Conservation (phyloP, 1,140 invertebrate species). For the Drosophila punjabiensis region DNA sequence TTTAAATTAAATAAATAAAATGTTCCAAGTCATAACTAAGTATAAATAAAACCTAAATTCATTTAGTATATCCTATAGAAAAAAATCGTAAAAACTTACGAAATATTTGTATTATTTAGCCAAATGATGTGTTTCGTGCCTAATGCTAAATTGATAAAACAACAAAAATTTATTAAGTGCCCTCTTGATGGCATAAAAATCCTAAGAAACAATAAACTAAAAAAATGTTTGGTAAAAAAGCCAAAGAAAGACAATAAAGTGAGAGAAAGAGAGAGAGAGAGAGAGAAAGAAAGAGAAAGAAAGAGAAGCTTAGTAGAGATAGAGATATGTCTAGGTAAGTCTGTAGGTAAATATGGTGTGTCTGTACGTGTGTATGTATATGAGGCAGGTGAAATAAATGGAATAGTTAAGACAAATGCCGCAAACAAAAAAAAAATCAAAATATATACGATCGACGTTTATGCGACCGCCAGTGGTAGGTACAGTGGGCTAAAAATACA, state of each 20-base stretch:
- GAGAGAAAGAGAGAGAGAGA: not conserved
- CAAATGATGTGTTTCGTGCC: not conserved
- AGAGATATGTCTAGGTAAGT: constrained; percentile 23
- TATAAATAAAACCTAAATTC: not conserved
- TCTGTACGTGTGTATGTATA: constrained; percentile 39
- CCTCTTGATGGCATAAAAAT: constrained; percentile 11
- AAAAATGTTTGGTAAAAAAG: constrained; percentile 20
- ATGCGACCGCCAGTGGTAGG: constrained; percentile 65
- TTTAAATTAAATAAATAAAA: too few relatives aligned
- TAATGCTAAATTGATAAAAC: not conserved
- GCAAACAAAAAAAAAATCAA: constrained; percentile 22
- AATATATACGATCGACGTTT: constrained; percentile 50
- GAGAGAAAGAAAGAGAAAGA: constrained; percentile 17
- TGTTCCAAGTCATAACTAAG: not conserved
- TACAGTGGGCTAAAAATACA: constrained; percentile 45
- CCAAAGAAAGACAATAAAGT: constrained; percentile 1
- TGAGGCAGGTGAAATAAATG: constrained; percentile 59
- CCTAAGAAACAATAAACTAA: constrained; percentile 22
- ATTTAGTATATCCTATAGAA: not conserved
- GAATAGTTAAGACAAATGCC: constrained; percentile 68
- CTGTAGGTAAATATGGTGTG: constrained; percentile 20
- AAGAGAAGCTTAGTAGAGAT: constrained; percentile 24
- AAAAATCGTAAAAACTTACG: not conserved
- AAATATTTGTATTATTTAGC: not conserved
- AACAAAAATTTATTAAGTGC: not conserved